Conservation (phyloP, 1,140 invertebrate genomes). For the Euschistus heros region DNA sequence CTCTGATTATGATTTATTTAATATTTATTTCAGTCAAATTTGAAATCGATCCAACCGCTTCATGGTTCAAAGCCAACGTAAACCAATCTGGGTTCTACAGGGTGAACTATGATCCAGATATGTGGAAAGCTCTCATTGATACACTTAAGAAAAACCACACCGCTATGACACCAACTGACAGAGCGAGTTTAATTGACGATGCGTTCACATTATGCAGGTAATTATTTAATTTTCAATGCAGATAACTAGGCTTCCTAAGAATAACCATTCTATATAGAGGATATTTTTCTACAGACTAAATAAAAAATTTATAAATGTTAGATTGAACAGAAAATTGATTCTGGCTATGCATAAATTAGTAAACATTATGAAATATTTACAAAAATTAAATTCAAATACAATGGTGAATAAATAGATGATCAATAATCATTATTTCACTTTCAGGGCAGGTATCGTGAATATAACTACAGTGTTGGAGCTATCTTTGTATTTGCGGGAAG, state of each 20-base stretch:
- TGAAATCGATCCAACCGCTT: slow-evolving; percentile 46
- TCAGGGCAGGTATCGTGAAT: slow-evolving; percentile 58
- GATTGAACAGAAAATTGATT: no score
- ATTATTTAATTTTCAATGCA: no score
- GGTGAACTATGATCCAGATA: slow-evolving; percentile 68
- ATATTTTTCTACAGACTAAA: no score
- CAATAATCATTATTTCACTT: slow-evolving; percentile 26
- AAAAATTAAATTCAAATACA: no score
- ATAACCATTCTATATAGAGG: no score
- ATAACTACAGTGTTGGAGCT: slow-evolving; percentile 54
- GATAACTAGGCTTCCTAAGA: no score
- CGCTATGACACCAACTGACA: slow-evolving; percentile 55
- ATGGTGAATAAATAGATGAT: no score
- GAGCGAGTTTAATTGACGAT: slow-evolving; percentile 65
- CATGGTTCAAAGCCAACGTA: slow-evolving; percentile 80
- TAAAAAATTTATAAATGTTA: no score
- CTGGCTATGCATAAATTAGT: no score
- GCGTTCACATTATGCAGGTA: slow-evolving; percentile 62
- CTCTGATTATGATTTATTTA: slow-evolving; percentile 6
- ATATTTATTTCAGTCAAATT: slow-evolving; percentile 45
- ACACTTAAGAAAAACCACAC: slow-evolving; percentile 56
- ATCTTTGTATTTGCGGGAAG: slow-evolving; percentile 56
- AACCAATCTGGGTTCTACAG: slow-evolving; percentile 78
- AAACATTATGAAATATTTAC: no score
- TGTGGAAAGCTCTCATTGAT: slow-evolving; percentile 61